A percentile compares a stretch with the other conserved stretches of the same genome.
Evolutionary conservation across 2,888 invertebrate genomes (phyloP).

Genomic region (Rhagonycha lutea): DNA sequence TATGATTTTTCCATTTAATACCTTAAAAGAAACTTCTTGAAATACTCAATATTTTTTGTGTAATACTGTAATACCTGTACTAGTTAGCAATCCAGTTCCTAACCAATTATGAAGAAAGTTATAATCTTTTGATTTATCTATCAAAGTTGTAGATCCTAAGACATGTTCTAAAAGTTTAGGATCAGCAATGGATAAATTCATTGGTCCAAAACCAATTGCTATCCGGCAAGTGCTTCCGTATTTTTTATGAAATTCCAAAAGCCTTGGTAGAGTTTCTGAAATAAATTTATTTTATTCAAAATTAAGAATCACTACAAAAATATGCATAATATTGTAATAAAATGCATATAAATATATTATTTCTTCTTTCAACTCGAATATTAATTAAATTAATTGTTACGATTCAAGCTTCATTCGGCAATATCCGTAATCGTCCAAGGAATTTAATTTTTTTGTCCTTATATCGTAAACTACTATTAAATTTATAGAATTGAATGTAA

Average conservation of each 20-base stretch:
- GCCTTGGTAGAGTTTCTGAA: constrained; percentile 14
- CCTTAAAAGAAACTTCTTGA: constrained; percentile 46
- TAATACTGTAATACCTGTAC: constrained; percentile 36
- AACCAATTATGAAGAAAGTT: constrained; percentile 47
- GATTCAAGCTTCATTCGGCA: too few species aligned
- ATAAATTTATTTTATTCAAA: too few species aligned
- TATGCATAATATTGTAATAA: too few species aligned
- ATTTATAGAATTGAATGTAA: too few species aligned
- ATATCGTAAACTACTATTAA: too few species aligned
- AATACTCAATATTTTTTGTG: too few species aligned
- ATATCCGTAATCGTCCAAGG: too few species aligned
- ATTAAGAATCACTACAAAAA: too few species aligned
- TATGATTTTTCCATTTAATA: constrained; percentile 64
- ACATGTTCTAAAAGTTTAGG: constrained; percentile 36
- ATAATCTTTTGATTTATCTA: constrained; percentile 47
- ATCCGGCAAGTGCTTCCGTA: constrained; percentile 24
- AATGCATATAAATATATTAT: too few species aligned
- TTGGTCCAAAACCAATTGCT: constrained; percentile 22
- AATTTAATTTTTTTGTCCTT: too few species aligned
- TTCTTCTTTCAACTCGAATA: too few species aligned
- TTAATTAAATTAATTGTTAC: too few species aligned
- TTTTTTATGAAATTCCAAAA: constrained; percentile 3
- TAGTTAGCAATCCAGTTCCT: constrained; percentile 48
- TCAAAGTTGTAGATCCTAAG: constrained; percentile 41
- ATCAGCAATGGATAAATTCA: constrained; percentile 16